Base-by-base conservation (phyloP, 30 jellyfish, hydroid and myxozoan species). In the Cassiopea andromeda region DNA sequence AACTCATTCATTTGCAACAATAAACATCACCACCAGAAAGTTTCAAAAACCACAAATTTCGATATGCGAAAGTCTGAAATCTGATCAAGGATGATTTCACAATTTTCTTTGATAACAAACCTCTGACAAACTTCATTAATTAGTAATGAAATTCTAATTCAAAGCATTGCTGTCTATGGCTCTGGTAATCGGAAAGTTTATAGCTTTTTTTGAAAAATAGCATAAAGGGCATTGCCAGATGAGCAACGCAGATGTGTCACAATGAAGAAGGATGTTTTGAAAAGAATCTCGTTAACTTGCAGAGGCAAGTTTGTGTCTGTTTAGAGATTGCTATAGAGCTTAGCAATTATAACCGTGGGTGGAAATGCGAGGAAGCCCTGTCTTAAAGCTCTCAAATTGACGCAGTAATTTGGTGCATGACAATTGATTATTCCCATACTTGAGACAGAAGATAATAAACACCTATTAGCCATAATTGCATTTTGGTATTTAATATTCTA, bases 121-220 rank as follows among this genome's bases (percentile, higher is more conserved):
- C 79, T 70, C 5, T 43, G 79, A 70, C 38, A 70, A 70, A 70
- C 79, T 70, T 64, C 73, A 70, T 70, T 70, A 70, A 70, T 70
- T 70, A 70, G 38, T 70, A n/a, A 70, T 70, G 79, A 70, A 43
- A 70, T 2, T 70, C 49, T 43, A 70, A n/a, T 70, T 70, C 79
- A 70, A 70, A 54, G 27, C 79, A 70, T 19, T 27, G 54, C 54
- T 70, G 13, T 58, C 68, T 58, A 14, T 58, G 2, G 19, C 27
- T 14, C 73, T 64, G 27, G 43, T 64, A 9, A 64, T 64, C 73
- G 43, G 73, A 64, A 54, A 64, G 73, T 9, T 64, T 64, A 17
- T 64, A 2, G 73, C 2, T 9, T 64, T 64, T 17, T 64, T 64
- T 64, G 27, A 2, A 64, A 7, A 64, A 64, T 54, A 54, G 64